Percentiles rank a stretch among this genome's conserved stretches.
phyloP scores from a whole-genome alignment of 30 jellyfish, hydroid and myxozoan species.

The Hydractinia symbiolongicarpus region DNA sequence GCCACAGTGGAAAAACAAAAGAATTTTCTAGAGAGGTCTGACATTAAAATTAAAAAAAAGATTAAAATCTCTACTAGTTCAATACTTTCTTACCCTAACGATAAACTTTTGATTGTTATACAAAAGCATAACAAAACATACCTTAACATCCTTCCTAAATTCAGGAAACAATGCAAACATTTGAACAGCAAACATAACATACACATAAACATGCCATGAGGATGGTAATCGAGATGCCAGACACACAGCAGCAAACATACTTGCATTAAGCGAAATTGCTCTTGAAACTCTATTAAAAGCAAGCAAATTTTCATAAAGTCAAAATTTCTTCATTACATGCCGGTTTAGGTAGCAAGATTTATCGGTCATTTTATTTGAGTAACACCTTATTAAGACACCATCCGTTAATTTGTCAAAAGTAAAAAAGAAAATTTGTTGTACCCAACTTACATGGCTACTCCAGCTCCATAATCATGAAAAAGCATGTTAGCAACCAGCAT shows the following conservation, averaged over 20 bases:
- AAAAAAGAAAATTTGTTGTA: not conserved
- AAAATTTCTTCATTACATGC: no score
- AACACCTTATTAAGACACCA: constrained; percentile 5
- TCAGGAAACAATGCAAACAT: constrained; percentile 72
- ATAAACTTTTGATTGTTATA: not conserved
- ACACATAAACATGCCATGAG: constrained; percentile 77
- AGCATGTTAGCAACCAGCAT: constrained; percentile 79
- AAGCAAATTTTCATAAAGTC: not conserved
- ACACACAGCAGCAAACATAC: constrained; percentile 91
- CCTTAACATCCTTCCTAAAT: constrained; percentile 66
- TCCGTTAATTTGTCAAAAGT: not conserved
- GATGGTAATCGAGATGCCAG: constrained; percentile 83
- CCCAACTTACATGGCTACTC: constrained; percentile 50
- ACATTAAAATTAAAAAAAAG: no score
- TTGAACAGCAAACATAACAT: constrained; percentile 64
- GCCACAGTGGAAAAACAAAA: no score
- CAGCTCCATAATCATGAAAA: constrained; percentile 89
- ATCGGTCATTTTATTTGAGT: not conserved
- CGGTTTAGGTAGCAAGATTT: not conserved
- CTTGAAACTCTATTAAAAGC: constrained; percentile 57
- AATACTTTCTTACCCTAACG: not conserved
- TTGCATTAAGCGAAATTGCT: constrained; percentile 70
- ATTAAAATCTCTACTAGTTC: no score
- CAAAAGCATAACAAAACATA: not conserved
- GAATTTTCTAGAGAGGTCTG: no score